These are phyloP conservation scores for Morelia viridis DNA, from an alignment of 2,797 vertebrate species.

Conservation along the genomic window DNA sequence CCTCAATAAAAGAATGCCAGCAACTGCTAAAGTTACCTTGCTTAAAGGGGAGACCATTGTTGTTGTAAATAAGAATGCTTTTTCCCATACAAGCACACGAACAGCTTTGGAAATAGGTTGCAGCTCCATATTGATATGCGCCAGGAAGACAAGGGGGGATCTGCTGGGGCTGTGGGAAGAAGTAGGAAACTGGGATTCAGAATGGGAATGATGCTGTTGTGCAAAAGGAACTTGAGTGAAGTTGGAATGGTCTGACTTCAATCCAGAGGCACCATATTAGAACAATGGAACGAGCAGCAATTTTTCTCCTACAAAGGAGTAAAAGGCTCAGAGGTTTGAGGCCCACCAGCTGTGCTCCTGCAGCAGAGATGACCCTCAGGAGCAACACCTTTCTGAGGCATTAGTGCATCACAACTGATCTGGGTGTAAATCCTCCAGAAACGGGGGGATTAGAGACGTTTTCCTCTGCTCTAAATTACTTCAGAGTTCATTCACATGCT, in stretches of 20 bases:
- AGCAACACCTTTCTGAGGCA: background rate
- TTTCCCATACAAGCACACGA: constrained; percentile 39
- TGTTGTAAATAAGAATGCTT: too few species aligned
- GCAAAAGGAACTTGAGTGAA: background rate
- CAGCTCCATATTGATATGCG: constrained; percentile 12
- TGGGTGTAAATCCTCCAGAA: background rate
- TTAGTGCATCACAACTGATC: rapidly evolving
- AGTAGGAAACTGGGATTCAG: rapidly evolving
- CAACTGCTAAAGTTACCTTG: constrained; percentile 40
- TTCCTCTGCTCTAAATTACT: background rate
- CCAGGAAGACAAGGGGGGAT: background rate
- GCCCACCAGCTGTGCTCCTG: background rate
- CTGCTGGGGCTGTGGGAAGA: background rate
- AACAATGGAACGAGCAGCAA: rapidly evolving
- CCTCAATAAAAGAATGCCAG: background rate
- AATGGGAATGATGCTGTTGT: background rate
- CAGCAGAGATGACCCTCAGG: background rate
- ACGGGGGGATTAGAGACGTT: background rate
- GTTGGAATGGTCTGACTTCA: background rate
- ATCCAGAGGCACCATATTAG: background rate
- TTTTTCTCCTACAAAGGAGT: background rate
- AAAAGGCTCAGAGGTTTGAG: background rate
- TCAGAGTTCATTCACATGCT: background rate
- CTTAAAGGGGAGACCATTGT: background rate
- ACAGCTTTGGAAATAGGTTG: constrained; percentile 38